Evolutionary conservation across 2,113 vertebrate species (phyloP), one percentile per base, ranked within the genome.

Genomic region (Rattus rattus): DNA sequence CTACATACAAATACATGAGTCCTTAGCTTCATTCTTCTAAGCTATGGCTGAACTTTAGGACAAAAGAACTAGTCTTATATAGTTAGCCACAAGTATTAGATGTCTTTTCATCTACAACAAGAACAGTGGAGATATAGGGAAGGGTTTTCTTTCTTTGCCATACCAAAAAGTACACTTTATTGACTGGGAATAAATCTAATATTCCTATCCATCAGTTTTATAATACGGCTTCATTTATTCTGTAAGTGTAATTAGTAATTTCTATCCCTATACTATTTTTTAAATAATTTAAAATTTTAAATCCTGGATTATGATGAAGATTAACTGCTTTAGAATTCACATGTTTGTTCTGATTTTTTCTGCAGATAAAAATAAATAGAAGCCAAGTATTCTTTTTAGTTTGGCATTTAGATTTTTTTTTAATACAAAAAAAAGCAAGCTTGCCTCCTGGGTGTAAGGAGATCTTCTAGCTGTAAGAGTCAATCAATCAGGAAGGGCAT

Each of bases 401-500:
- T 95, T 76, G 93, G 96, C 77, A 88, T 97, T 97, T 98, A 96
- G 47, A 87, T 92, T 92, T 92, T 92, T 92, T 96, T 98, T 88
- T 94, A 91, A 93, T 95, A 90, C 2, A 33, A 96, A 95, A 96
- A 97, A 86, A 54, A 85, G 88, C 83, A 98, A 88, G 61, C 43
- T 93, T 89, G 92, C 94, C 89, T 97, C 85, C 97, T 97, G 81
- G 28, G 61, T 96, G 63, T 92, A 96, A 97, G 94, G 76, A 96
- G 77, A 97, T 77, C 89, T 94, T 95, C 79, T 98, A 76, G 75
- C 83, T 97, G 17, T 52, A 83, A 96, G 89, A 95, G 94, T 97
- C 94, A 97, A 96, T 97, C 39, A 89, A 92, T 95, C 39, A 77
- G 28, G 81, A 96, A 98, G 96, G 96, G 88, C 97, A 96, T 98